Evolutionary conservation across 1,140 invertebrate species (phyloP), one percentile per base, ranked within the genome.

Genomic region (Argopecten irradians): DNA sequence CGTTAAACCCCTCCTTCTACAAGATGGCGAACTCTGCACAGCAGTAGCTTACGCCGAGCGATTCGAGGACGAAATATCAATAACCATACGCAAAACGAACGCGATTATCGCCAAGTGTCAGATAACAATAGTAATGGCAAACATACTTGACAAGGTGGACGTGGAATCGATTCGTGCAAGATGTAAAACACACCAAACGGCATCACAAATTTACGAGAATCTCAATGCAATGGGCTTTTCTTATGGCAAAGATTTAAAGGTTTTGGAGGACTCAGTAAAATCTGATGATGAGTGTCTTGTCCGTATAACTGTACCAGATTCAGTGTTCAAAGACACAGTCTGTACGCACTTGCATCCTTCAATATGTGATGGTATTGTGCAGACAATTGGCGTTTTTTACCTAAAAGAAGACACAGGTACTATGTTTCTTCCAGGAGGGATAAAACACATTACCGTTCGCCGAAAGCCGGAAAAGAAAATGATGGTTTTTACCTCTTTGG

Each of bases 401-500:
- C 11, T 82, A 13, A 28, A 0, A 0, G n/a, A 1, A 28, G n/a
- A 82, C 0, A 33, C 28, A 55, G 82, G 46, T 34, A 86, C 16
- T n/a, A 87, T 34, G 43, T 13, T 87, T 9, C 34, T 89, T 16
- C 89, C 89, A 82, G 41, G 22, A 9, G 71, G 32, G n/a, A 39
- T 89, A 0, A 35, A 33, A 13, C 19, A 32, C 34, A 39, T 89
- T 34, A 16, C 11, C 8, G 2, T 87, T 2, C 43, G 36, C 9
- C 86, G 85, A 22, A 8, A 36, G 14, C 55, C 82, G 3, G 82
- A 46, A 3, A 82, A 41, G 9, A 14, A 39, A 5, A 89, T 89
- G 89, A 34, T 89, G 28, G 82, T 34, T 28, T 89, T 85, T 85
- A 41, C 86, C 34, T 87, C n/a, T 13, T 39, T 87, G 3, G 28